Evolutionary conservation across 1,140 invertebrate genomes (phyloP).

Genomic region (Caenorhabditis tropicalis): DNA sequence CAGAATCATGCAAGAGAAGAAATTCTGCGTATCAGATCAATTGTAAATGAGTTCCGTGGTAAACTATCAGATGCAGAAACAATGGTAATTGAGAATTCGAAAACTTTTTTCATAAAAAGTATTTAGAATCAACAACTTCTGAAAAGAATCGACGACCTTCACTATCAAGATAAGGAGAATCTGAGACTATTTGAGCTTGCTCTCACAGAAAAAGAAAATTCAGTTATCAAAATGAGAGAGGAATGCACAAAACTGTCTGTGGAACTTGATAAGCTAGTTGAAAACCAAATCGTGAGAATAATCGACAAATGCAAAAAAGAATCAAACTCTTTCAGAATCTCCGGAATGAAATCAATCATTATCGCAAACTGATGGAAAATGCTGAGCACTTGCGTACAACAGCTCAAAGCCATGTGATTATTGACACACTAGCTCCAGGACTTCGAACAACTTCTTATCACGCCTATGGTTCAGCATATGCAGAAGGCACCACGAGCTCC

Average conservation of each 20-base stretch:
- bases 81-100: too few species aligned
- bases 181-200: neutral
- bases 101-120: too few species aligned
- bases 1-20: slow-evolving; percentile 26
- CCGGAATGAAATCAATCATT: neutral
- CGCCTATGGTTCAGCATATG: neutral
- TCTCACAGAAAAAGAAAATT: neutral
- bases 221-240: neutral
- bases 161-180: neutral
- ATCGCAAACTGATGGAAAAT: neutral
- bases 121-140: neutral
- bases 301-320: too few species aligned
- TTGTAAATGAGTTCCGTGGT: neutral
- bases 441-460: neutral
- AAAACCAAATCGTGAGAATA: slow-evolving; percentile 7
- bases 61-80: neutral
- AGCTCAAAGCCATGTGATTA: neutral
- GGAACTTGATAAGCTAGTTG: neutral
- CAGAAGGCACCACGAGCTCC: too few species aligned
- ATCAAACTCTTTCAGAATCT: too few species aligned
- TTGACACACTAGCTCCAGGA: neutral
- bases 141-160: slow-evolving; percentile 3
- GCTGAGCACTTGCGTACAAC: neutral
- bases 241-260: neutral
- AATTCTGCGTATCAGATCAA: neutral